Conservation (phyloP, 64 coral and sea anemone genomes). For the Hydrozoanthus tunicans region DNA sequence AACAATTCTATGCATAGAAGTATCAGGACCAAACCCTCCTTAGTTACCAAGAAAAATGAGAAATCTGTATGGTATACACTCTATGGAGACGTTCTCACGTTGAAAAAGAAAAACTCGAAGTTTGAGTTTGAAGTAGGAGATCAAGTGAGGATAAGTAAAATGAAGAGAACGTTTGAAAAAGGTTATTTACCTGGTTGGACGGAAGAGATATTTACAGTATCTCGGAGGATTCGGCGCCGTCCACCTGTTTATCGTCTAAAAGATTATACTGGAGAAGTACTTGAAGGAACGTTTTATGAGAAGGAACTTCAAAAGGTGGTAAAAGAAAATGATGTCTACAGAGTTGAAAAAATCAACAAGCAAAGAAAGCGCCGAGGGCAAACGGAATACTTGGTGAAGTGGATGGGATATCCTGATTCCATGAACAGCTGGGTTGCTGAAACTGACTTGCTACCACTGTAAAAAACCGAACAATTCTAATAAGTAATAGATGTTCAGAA, state of each 20-base stretch:
- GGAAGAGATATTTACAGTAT: background rate
- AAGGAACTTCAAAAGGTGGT: too few species aligned
- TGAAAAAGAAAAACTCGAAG: background rate
- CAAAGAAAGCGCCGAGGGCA: too few species aligned
- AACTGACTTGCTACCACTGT: background rate
- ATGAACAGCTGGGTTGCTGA: conserved; percentile 36
- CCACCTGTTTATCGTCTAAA: background rate
- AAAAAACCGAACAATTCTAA: background rate
- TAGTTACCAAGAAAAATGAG: conserved; percentile 1
- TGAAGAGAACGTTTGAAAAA: background rate
- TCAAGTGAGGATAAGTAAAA: background rate
- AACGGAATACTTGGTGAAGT: too few species aligned
- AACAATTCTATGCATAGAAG: background rate
- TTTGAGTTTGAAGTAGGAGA: background rate
- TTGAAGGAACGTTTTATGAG: too few species aligned
- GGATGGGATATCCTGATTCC: too few species aligned
- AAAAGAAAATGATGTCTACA: too few species aligned
- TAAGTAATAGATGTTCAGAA: background rate
- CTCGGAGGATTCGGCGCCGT: background rate
- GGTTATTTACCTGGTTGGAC: background rate
- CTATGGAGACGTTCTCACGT: background rate
- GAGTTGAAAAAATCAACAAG: too few species aligned
- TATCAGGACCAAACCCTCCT: background rate
- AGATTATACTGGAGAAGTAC: background rate
- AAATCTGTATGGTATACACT: background rate